Base-by-base conservation (phyloP, 1,140 invertebrate species). In the Tetramorium parvispinum region DNA sequence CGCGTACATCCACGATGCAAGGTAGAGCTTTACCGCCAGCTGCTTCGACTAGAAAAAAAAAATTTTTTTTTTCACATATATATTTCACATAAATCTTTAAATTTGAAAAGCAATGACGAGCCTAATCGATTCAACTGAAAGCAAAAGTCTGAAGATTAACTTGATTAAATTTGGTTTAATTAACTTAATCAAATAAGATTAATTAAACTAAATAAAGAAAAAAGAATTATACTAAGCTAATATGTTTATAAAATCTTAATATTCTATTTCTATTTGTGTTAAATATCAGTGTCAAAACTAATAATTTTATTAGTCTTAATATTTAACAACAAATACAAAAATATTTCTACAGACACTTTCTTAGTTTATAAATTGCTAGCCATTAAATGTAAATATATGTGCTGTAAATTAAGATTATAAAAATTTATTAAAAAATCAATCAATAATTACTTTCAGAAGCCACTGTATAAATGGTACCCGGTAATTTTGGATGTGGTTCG, bases 401-500 rank as follows among this genome's bases (percentile, higher is more conserved):
- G 3, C 32, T 32, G 32, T 32, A 32, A 32, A 32, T 65, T n/a
- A 51, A 16, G 24, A 32, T 49, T 53, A 10, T 53, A 53, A 73
- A 16, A 51, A 73, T 18, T 3, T 16, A 21, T 53, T 0, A 43
- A 71, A n/a, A 66, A 86, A 86, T 81, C 24, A 85, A 78, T 68
- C 18, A 46, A 87, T 91, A 95, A 94, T 95, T 96, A 98, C 98
- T 97, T 97, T 99, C 99, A 96, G 99, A 97, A 10, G 99, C 99
- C 70, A 99, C 98, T 5, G 98, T 97, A 94, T 98, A 99, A 94
- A 99, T 99, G 21, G 99, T 99, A 85, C 99, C 99, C n/a, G 98
- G 98, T 66, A 99, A 95, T 96, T 99, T 99, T 8, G 99, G 98
- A 97, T 99, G 98, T 1, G 98, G 97, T 91, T 98, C 97, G 0